Evolutionary conservation across 2,113 vertebrate species (phyloP).

Genomic region (Laterallus jamaicensis): DNA sequence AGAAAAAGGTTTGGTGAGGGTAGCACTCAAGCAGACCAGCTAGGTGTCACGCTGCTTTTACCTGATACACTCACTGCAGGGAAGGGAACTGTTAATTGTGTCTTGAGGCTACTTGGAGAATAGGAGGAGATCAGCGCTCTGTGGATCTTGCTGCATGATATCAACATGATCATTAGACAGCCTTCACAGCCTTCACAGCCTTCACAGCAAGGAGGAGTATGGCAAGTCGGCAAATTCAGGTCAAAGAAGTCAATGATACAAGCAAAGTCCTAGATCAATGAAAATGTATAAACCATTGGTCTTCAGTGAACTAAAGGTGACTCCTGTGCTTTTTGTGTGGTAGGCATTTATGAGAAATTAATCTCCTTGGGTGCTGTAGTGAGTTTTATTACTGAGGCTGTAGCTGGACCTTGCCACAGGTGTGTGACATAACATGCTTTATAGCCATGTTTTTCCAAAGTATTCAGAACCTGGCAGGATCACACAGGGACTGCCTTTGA

Average conservation of each 20-base stretch:
- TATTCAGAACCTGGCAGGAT: not conserved
- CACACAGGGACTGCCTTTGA: not conserved
- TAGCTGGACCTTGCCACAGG: not conserved
- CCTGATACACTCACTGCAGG: not conserved
- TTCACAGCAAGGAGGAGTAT: not conserved
- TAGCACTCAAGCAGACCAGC: not conserved
- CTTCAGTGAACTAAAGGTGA: not conserved
- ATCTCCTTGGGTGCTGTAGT: not conserved
- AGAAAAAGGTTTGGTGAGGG: not conserved
- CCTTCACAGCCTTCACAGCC: not conserved
- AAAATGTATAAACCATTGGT: not conserved
- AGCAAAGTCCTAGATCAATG: not conserved
- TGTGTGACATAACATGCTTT: not conserved
- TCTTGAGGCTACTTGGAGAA: not conserved
- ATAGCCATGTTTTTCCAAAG: not conserved
- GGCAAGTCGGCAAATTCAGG: not conserved
- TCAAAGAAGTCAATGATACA: not conserved
- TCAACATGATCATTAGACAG: not conserved
- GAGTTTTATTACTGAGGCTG: not conserved
- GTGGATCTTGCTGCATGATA: not conserved
- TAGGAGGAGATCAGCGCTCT: not conserved
- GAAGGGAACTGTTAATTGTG: not conserved
- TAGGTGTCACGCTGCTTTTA: not conserved
- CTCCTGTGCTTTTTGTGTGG: not conserved
- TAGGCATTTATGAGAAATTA: not conserved